phyloP scores from a whole-genome alignment of 2,888 invertebrate species.

The Callosobruchus maculatus region DNA sequence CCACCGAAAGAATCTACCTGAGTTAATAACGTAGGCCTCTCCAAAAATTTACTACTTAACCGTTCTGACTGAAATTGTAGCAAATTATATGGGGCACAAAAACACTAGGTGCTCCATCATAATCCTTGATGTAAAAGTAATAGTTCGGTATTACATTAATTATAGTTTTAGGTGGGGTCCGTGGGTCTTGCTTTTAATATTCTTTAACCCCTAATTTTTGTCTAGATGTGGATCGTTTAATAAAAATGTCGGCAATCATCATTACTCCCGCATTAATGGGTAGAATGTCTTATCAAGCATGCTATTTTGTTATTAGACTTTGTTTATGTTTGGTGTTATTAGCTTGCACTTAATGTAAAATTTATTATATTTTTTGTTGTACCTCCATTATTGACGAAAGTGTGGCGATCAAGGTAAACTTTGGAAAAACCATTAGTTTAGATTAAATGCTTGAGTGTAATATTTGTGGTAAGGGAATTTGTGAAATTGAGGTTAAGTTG shows the following conservation, averaged over 20 bases:
- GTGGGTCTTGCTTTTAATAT: neutral
- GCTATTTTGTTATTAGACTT: neutral
- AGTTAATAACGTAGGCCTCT: neutral
- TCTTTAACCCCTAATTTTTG: neutral
- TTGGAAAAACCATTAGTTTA: neutral
- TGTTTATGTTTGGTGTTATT: too few species aligned
- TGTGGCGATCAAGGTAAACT: neutral
- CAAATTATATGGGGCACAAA: neutral
- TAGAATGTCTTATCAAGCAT: neutral
- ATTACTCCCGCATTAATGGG: neutral
- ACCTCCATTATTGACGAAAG: neutral
- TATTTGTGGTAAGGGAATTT: neutral
- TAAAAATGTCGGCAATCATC: neutral
- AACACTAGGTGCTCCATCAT: neutral
- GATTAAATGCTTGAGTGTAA: neutral
- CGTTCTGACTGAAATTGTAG: neutral
- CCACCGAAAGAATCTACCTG: neutral
- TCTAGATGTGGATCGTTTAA: neutral
- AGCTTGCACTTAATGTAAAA: too few species aligned
- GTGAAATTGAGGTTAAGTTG: neutral
- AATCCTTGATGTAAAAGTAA: neutral
- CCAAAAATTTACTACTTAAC: neutral
- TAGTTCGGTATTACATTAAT: constrained; percentile 1
- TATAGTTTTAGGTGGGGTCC: neutral
- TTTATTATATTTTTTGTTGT: too few species aligned